Evolutionary conservation across 2,113 vertebrate genomes (phyloP), one percentile per base, ranked within the genome.

Genomic region (Gymnogyps californianus): DNA sequence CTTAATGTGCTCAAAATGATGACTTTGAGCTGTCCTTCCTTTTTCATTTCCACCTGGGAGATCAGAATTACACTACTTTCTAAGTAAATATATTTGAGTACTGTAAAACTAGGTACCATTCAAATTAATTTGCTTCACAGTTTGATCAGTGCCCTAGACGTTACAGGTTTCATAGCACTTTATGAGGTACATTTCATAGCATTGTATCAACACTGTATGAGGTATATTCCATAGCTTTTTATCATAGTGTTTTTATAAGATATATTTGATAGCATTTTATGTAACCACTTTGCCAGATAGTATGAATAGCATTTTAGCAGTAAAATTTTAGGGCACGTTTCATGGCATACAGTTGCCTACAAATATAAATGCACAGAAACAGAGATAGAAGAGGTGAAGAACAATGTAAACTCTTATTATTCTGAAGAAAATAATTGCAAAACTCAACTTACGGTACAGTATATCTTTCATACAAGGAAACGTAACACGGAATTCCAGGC

Each of bases 121-220:
- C 57, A 83, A 93, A 96, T 83, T 92, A 95, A 92, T 93, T 76
- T 83, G 17, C 69, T 79, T 90, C 78, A 71, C 61, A 76, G 78
- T 76, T 72, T 92, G 70, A 67, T 79, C 52, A 47, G 20, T 65
- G 47, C 8, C 26, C 57, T 90, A 69, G 38, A 79, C 69, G 52
- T 67, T 70, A 64, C 44, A 70, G 6, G 4, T 71, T 95, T 91
- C 74, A 76, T 46, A 54, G 42, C 38, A 46, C 46, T 90, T 85
- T 32, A 82, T 34, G 15, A 51, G 19, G 51, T n/a, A 82, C 51
- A 55, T 58, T 91, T 93, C 65, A 84, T 13, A 78, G 52, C 19
- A 82, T 49, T 93, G 38, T 85, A 75, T 75, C 52, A 76, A 69
- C 82, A 20, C 84, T 38, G 9, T 54, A 25, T 78, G 82, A 75